These are phyloP conservation scores for Cerastis rubricosa DNA, from an alignment of 2,888 invertebrate genomes.

Conservation along the genomic window DNA sequence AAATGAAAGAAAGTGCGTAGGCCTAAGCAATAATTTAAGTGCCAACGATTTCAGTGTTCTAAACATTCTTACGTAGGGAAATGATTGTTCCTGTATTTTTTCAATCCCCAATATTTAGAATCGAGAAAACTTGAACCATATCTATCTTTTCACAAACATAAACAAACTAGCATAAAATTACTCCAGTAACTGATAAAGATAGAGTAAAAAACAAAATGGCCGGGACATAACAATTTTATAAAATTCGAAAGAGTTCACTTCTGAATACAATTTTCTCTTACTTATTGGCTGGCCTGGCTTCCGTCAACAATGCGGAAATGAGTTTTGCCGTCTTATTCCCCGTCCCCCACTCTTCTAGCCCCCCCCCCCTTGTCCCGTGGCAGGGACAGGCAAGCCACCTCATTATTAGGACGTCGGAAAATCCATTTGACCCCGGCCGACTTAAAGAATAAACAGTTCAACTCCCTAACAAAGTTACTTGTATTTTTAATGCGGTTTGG, in stretches of 20 bases:
- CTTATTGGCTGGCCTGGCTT: constrained; percentile 86
- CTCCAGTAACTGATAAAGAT: background rate
- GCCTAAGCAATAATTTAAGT: background rate
- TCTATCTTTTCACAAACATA: background rate
- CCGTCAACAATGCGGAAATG: constrained; percentile 88
- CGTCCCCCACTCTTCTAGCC: constrained; percentile 50
- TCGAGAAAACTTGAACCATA: background rate
- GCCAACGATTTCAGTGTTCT: background rate
- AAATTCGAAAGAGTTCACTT: constrained; percentile 78
- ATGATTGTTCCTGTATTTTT: too few relatives aligned
- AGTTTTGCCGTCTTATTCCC: constrained; percentile 80
- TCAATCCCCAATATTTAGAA: background rate
- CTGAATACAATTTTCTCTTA: constrained; percentile 83
- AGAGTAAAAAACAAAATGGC: constrained; percentile 13
- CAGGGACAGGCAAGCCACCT: constrained; percentile 80
- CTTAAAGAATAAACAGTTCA: constrained; percentile 66
- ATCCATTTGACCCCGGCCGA: constrained; percentile 75
- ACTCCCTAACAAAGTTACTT: constrained; percentile 30
- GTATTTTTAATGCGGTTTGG: constrained; percentile 26
- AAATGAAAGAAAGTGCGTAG: constrained; percentile 2
- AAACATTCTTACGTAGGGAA: background rate
- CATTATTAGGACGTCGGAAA: constrained; percentile 82
- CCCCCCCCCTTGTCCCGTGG: constrained; percentile 65
- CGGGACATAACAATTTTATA: constrained; percentile 77
- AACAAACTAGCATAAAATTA: constrained; percentile 11